Percentiles rank a stretch among this genome's conserved stretches.
Evolutionary conservation across 2,888 invertebrate species (phyloP).

Genomic region (Trichacis sp.): DNA sequence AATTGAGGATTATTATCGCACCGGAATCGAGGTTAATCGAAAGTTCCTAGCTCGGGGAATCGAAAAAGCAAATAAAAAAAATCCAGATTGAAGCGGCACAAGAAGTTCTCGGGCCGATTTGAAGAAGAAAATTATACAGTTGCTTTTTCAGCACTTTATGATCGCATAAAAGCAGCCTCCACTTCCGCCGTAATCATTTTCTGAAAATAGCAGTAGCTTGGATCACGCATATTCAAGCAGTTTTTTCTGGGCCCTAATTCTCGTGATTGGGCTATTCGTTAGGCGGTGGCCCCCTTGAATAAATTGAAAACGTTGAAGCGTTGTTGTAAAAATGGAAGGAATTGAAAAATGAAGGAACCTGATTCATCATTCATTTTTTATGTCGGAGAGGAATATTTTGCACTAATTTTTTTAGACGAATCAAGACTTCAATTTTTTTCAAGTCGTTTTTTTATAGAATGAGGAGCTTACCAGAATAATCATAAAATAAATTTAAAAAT

Average conservation of each 20-base stretch:
- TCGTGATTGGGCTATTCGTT: no score
- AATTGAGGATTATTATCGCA: background rate
- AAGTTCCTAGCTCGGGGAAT: background rate
- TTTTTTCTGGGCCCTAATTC: background rate
- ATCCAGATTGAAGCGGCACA: background rate
- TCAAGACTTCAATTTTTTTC: no score
- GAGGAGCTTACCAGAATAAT: no score
- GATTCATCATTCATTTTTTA: no score
- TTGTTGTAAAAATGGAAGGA: no score
- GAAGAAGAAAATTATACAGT: constrained; percentile 3
- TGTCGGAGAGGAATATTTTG: no score
- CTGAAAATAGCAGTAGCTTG: constrained; percentile 19
- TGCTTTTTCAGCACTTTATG: constrained; percentile 22
- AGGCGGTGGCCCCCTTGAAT: no score
- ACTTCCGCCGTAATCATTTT: constrained; percentile 18
- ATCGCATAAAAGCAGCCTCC: constrained; percentile 20
- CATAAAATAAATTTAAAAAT: no score
- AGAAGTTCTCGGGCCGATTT: background rate
- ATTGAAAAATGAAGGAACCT: no score
- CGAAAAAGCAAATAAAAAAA: background rate
- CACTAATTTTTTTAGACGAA: no score
- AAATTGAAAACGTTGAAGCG: no score
- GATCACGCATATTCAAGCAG: constrained; percentile 18
- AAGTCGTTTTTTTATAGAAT: no score
- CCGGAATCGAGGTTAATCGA: background rate